Base-by-base conservation (phyloP, 2,113 vertebrate genomes). In the Xerus inauris region DNA sequence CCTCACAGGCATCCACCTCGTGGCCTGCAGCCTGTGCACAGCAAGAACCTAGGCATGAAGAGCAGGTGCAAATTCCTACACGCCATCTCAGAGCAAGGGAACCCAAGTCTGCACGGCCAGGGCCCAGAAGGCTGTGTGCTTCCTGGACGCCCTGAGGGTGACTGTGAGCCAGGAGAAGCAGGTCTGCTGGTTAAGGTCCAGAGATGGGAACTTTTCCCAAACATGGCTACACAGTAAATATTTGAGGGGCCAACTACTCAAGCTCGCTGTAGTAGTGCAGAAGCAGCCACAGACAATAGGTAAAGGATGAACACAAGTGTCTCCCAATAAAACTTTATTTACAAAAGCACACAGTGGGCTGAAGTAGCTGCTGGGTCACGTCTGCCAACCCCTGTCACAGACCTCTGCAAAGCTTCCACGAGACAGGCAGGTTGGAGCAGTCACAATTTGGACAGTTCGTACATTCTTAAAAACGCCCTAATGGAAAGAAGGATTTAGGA, bases 391-490 rank as follows among this genome's bases (percentile, higher is more conserved):
- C 83, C 12, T 77, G 24, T 79, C 51, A 71, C 1, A 93, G 22
- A 76, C 17, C 59, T 6, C 4, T 85, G n/a, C 80, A 22, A 0
- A n/a, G 19, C 9, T 26, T 73, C 67, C 77, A 57, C 3, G 65
- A 0, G 35, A 75, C 2, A n/a, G 22, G 65, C 30, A 77, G 30
- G 26, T 79, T 77, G 51, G 1, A 89, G 69, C 79, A n/a, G 40
- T 17, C 62, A 95, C 19, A 72, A 87, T 40, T 32, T 12, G 32
- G 42, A 79, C 14, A 69, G 76, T 62, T 0, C 92, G 92, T 12
- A 73, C 12, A 22, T 54, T 91, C 40, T 98, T 97, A 98, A 83
- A 96, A 98, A 98, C 97, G 96, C 97, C 97, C 93, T 81, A 94
- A 79, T 40, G 64, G 92, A 91, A 76, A 87, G 47, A 59, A 88